phyloP scores from a whole-genome alignment of 2,797 vertebrate genomes.

The Chelon labrosus region DNA sequence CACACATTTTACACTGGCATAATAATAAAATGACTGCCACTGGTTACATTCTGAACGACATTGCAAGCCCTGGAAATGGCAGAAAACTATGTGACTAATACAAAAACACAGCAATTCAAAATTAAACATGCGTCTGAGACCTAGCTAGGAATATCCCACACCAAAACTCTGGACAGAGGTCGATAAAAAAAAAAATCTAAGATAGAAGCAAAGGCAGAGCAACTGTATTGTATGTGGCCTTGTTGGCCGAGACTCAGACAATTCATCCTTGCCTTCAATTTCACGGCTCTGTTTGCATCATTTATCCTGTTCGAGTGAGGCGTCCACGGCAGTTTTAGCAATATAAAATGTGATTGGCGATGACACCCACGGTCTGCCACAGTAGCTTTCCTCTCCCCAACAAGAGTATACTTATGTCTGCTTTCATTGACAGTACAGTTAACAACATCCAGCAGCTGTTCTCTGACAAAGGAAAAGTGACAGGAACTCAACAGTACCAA shows the following conservation, averaged over 20 bases:
- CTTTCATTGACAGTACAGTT: conserved; percentile 23
- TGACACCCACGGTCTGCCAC: conserved; percentile 54
- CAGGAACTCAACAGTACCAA: background rate
- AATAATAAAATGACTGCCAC: no score
- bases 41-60: background rate
- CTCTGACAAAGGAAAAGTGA: conserved; percentile 7
- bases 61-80: background rate
- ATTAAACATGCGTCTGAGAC: background rate
- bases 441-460: conserved; percentile 18
- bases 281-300: conserved; percentile 43
- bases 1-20: no score
- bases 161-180: background rate
- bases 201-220: background rate
- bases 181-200: background rate
- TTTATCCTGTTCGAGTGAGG: conserved; percentile 49
- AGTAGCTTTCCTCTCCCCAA: conserved; percentile 23
- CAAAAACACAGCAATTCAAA: background rate
- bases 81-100: background rate
- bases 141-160: background rate
- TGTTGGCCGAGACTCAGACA: conserved; percentile 5
- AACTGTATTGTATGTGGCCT: background rate
- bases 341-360: conserved; percentile 55
- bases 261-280: conserved; percentile 54
- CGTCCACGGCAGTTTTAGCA: conserved; percentile 50
- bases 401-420: conserved; percentile 33